Conservation (phyloP, 2,797 vertebrate species). For the Falco concolor region DNA sequence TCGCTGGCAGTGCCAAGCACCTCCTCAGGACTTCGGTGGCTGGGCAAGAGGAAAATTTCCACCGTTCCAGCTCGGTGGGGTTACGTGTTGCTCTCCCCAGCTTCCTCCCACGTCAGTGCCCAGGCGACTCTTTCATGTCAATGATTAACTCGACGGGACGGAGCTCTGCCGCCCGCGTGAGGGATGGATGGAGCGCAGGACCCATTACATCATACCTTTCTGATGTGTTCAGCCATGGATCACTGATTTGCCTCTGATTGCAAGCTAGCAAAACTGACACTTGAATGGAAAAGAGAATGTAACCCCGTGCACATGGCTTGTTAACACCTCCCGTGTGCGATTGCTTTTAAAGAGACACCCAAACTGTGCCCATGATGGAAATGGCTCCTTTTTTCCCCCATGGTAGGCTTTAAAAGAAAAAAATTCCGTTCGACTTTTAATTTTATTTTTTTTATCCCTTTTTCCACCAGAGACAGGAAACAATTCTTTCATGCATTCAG, state of each 20-base stretch:
- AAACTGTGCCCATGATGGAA: background rate
- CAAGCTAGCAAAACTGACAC: background rate
- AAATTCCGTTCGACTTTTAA: background rate
- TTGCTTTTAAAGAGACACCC: background rate
- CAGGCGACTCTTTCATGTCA: background rate
- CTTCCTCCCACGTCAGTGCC: background rate
- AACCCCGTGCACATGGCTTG: background rate
- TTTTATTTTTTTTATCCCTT: background rate
- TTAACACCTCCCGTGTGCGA: background rate
- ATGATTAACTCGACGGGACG: background rate
- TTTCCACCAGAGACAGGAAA: constrained; percentile 27
- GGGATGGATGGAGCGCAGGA: background rate
- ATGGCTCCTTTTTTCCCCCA: background rate
- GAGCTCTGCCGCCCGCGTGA: background rate
- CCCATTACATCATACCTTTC: background rate
- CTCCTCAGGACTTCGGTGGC: background rate
- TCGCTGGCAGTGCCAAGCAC: background rate
- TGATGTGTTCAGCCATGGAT: background rate
- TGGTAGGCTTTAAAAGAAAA: background rate
- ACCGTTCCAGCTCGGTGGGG: background rate
- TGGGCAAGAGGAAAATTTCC: background rate
- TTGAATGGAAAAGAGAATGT: background rate
- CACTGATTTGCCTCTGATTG: background rate
- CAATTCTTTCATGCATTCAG: background rate
- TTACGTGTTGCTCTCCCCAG: background rate